phyloP scores from a whole-genome alignment of 2,888 invertebrate species.

The Branchipolynoe longqiensis region DNA sequence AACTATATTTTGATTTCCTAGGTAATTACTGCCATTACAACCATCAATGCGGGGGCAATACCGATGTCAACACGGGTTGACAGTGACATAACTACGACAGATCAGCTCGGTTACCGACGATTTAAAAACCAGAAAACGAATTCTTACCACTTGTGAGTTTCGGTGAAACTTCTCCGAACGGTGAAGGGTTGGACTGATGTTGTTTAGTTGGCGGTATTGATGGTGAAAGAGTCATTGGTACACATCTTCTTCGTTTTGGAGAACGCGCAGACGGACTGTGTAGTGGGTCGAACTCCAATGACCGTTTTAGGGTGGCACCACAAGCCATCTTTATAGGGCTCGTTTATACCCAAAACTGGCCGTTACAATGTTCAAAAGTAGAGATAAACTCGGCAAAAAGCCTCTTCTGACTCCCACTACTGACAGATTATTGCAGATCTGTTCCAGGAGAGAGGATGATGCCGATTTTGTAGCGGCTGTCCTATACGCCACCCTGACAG shows the following conservation, averaged over 20 bases:
- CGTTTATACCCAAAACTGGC: constrained; percentile 4
- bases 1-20: no score
- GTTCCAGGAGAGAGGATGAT: constrained; percentile 28
- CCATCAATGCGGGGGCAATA: no score
- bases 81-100: neutral
- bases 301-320: constrained; percentile 93
- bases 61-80: constrained; percentile 30
- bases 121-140: neutral
- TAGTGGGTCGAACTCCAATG: constrained; percentile 95
- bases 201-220: constrained; percentile 82
- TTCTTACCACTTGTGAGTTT: constrained; percentile 82
- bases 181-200: constrained; percentile 86
- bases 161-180: constrained; percentile 91
- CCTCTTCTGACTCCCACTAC: neutral
- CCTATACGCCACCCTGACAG: constrained; percentile 12
- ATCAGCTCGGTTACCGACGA: neutral
- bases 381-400: neutral
- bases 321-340: constrained; percentile 90
- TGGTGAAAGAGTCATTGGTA: constrained; percentile 90
- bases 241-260: constrained; percentile 94
- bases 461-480: constrained; percentile 18
- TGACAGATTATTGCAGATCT: no score
- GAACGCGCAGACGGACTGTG: constrained; percentile 88
- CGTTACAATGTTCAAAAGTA: constrained; percentile 22
- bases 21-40: no score